Evolutionary conservation across 2,797 vertebrate genomes (phyloP), one percentile per base, ranked within the genome.

Genomic region (Myripristis murdjan): DNA sequence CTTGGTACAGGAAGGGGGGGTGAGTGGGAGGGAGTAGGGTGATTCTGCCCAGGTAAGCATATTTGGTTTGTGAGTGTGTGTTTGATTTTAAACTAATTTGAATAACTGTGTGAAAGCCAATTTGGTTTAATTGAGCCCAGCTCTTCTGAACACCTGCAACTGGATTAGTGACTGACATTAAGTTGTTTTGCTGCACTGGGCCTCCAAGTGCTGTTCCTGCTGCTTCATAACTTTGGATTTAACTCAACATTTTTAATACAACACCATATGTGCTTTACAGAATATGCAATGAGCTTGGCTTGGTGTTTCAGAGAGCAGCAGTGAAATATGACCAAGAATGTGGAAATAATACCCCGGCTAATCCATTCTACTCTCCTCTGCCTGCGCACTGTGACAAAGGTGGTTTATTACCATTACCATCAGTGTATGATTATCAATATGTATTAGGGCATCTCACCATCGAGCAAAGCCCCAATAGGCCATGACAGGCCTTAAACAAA

Each of bases 121-220:
- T 95, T 94, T 93, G 64, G 65, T 84, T 92, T 93, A 94, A 94
- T 94, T 94, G 91, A 91, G 90, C 89, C 87, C 84, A 85, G 88
- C 89, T 92, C 86, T 77, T 89, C 84, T 77, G 86, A 94, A 93
- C 93, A 94, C 92, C 92, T 93, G 93, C 92, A 91, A 91, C 82
- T 88, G 90, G 92, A 95, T 95, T 94, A 94, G 87, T 83, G 87
- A 82, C 83, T 94, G 92, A 92, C 92, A 92, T 94, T 92, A 94
- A 93, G 91, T 90, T 92, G 84, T 93, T 95, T 94, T 93, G 89
- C 90, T 89, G 92, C 85, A 79, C 33, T 87, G 91, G 90, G 92
- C 87, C 73, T 87, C 80, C 82, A 81, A 92, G 87, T 87, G 88
- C 84, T 81, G 73, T 80, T 78, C 77, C 73, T 64, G 67, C 76